Evolutionary conservation across 2,113 vertebrate species (phyloP).

Genomic region (Vombatus ursinus): DNA sequence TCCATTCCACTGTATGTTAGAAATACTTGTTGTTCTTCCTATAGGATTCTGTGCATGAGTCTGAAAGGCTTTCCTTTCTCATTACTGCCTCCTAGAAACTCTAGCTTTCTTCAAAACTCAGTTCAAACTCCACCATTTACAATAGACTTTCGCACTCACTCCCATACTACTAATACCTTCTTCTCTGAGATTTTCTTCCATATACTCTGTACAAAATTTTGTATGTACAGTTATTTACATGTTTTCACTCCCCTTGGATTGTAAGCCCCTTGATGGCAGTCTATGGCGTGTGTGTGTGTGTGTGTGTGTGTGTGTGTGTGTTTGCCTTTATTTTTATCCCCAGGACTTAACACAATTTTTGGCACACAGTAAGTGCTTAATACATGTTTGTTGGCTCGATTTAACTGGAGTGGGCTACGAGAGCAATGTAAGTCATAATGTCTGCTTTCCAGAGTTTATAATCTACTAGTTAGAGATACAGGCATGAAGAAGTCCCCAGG

Average conservation of each 20-base stretch:
- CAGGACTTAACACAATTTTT: background rate
- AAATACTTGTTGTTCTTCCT: background rate
- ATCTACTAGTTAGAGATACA: background rate
- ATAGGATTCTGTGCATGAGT: background rate
- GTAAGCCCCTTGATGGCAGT: too few species aligned
- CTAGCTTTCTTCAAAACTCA: background rate
- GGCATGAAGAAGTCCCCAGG: background rate
- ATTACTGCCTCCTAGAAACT: background rate
- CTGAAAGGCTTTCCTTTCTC: background rate
- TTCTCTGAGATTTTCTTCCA: too few species aligned
- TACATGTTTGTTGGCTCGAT: background rate
- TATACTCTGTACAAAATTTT: too few species aligned
- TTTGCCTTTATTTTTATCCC: too few species aligned
- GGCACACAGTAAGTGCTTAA: background rate
- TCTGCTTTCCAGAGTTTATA: background rate
- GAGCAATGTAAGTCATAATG: background rate
- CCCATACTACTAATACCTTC: too few species aligned
- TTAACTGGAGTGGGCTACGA: background rate
- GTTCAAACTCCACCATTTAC: too few species aligned
- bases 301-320: too few species aligned
- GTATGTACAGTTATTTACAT: too few species aligned
- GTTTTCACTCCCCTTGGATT: too few species aligned
- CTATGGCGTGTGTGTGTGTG: too few species aligned
- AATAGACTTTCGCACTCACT: too few species aligned
- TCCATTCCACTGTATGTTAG: background rate